Conservation (phyloP, 2,113 vertebrate genomes). For the Rhinichthys klamathensis region DNA sequence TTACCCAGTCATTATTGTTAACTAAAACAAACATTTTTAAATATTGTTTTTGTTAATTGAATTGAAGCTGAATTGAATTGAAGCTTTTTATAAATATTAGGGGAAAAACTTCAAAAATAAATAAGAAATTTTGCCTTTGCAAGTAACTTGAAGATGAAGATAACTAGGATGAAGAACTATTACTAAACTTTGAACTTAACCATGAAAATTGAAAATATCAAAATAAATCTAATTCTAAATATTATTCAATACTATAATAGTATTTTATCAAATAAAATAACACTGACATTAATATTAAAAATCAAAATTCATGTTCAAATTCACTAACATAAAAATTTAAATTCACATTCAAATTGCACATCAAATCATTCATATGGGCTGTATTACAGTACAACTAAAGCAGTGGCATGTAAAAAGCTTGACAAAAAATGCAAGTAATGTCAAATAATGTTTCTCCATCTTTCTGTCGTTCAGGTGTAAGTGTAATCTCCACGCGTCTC, state of each 20-base stretch:
- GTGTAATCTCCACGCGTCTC: conserved; percentile 94
- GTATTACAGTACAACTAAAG: neutral
- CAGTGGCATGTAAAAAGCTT: no score
- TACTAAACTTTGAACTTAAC: neutral
- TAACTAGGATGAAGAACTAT: no score
- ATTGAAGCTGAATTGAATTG: neutral
- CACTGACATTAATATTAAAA: neutral
- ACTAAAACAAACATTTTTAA: neutral
- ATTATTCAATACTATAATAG: neutral
- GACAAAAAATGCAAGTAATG: neutral
- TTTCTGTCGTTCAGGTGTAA: conserved; percentile 83
- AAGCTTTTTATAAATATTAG: neutral
- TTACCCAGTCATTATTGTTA: neutral
- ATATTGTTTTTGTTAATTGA: neutral
- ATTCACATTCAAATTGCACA: neutral
- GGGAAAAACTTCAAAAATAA: neutral
- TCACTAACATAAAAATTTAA: neutral
- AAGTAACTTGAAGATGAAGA: neutral
- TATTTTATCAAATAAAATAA: neutral
- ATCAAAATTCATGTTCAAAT: neutral
- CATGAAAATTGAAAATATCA: neutral
- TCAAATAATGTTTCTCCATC: neutral
- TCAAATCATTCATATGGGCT: neutral
- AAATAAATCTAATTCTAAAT: neutral
- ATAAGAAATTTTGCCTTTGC: neutral